Evolutionary conservation across 2,113 vertebrate genomes (phyloP).

Genomic region (Cervus canadensis): DNA sequence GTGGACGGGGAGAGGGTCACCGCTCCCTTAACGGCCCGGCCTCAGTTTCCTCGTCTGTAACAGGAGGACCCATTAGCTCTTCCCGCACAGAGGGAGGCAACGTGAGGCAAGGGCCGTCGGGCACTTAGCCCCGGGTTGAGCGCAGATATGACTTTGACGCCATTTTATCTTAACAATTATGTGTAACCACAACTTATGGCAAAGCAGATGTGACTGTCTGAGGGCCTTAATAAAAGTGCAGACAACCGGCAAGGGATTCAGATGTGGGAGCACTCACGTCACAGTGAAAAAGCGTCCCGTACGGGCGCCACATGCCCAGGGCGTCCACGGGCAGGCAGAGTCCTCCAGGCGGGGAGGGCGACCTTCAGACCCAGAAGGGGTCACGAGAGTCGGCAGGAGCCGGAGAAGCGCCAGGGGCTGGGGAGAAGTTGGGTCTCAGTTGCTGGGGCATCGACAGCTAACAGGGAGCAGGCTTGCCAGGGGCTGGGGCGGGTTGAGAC

Average conservation of each 20-base stretch:
- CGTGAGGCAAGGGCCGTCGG: background rate
- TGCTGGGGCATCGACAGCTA: background rate
- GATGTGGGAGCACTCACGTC: accelerated
- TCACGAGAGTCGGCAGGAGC: background rate
- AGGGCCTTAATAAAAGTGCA: background rate
- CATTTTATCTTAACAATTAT: background rate
- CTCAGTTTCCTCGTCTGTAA: background rate
- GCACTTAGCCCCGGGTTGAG: background rate
- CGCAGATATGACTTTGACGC: background rate
- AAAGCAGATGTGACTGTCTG: background rate
- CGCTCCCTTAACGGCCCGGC: background rate
- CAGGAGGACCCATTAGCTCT: background rate
- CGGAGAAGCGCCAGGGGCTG: accelerated
- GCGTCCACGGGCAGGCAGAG: background rate
- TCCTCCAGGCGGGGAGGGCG: accelerated
- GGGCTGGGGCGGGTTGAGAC: background rate
- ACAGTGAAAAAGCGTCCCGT: accelerated
- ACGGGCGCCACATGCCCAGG: background rate
- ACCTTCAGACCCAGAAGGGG: background rate
- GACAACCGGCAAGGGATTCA: background rate
- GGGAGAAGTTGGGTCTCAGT: background rate
- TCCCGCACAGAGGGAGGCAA: background rate
- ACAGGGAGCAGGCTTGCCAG: accelerated
- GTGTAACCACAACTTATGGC: background rate
- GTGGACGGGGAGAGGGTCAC: background rate